These are phyloP conservation scores for Netelia fuscicornis DNA, from an alignment of 2,888 invertebrate species.

Conservation along the genomic window DNA sequence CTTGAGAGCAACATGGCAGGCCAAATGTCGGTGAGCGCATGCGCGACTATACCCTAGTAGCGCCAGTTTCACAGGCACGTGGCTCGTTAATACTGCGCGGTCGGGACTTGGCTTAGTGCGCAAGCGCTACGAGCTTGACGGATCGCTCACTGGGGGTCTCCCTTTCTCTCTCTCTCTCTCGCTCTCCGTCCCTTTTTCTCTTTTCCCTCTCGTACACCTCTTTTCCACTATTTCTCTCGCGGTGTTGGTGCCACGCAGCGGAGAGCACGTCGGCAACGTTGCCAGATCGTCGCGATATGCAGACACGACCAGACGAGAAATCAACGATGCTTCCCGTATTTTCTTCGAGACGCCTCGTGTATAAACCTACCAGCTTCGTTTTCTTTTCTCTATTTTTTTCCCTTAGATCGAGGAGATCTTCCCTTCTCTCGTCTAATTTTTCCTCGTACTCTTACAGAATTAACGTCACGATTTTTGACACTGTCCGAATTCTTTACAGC, in stretches of 20 bases:
- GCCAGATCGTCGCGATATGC: slow-evolving; percentile 65
- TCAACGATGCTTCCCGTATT: slow-evolving; percentile 30
- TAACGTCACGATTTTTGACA: too few species aligned
- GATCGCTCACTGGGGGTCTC: slow-evolving; percentile 31
- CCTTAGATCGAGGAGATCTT: slow-evolving; percentile 23
- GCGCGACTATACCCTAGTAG: slow-evolving; percentile 69
- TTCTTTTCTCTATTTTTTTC: background rate
- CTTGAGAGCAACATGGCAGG: slow-evolving; percentile 70
- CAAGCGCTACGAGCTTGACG: slow-evolving; percentile 63
- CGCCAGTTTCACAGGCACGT: slow-evolving; percentile 70
- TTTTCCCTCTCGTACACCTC: background rate
- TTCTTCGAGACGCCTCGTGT: slow-evolving; percentile 32
- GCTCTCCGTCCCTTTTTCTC: too few species aligned
- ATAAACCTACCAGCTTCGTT: background rate
- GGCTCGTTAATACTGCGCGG: slow-evolving; percentile 67
- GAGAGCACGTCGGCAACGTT: slow-evolving; percentile 59
- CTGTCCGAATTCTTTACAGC: too few species aligned
- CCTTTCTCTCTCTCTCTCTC: background rate
- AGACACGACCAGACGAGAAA: slow-evolving; percentile 39
- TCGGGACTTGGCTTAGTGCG: slow-evolving; percentile 73
- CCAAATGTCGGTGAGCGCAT: slow-evolving; percentile 69
- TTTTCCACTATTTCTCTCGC: background rate
- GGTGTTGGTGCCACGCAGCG: slow-evolving; percentile 46
- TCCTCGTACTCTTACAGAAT: too few species aligned
- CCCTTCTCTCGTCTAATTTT: background rate